phyloP scores from a whole-genome alignment of 2,888 invertebrate genomes.

The Cataglyphis albicans region DNA sequence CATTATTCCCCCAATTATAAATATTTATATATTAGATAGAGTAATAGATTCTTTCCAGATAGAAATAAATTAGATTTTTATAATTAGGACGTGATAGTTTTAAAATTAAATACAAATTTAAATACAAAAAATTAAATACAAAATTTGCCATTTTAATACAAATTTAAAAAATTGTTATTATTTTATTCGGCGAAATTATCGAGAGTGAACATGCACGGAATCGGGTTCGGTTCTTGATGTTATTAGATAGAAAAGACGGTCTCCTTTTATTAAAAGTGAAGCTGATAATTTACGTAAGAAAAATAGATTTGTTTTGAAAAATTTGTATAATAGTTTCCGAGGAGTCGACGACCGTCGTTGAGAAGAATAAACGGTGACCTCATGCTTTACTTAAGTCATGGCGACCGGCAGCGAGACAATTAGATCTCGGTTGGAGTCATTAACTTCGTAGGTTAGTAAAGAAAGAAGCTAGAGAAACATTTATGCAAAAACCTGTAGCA shows the following conservation, averaged over 20 bases:
- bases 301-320: slow-evolving; percentile 41
- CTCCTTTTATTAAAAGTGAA: not conserved
- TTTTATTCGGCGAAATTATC: not conserved
- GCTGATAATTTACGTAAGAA: not conserved
- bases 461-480: slow-evolving; percentile 22
- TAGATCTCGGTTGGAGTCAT: slow-evolving; percentile 76
- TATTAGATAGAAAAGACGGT: not conserved
- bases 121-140: not conserved
- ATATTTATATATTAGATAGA: not conserved
- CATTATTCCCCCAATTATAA: too few relatives aligned
- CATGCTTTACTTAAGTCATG: slow-evolving; percentile 80
- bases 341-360: slow-evolving; percentile 80
- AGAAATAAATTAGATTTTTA: slow-evolving; percentile 11
- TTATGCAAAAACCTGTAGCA: not conserved
- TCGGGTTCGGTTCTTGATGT: not conserved
- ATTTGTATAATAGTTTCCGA: slow-evolving; percentile 67
- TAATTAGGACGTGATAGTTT: not conserved
- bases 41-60: not conserved
- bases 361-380: slow-evolving; percentile 81
- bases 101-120: not conserved
- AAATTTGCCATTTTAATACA: not conserved
- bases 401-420: slow-evolving; percentile 79
- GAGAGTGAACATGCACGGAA: not conserved
- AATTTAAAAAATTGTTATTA: not conserved
- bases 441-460: slow-evolving; percentile 69